These are phyloP conservation scores for Eupithecia inturbata DNA, from an alignment of 2,888 invertebrate species.

Conservation along the genomic window DNA sequence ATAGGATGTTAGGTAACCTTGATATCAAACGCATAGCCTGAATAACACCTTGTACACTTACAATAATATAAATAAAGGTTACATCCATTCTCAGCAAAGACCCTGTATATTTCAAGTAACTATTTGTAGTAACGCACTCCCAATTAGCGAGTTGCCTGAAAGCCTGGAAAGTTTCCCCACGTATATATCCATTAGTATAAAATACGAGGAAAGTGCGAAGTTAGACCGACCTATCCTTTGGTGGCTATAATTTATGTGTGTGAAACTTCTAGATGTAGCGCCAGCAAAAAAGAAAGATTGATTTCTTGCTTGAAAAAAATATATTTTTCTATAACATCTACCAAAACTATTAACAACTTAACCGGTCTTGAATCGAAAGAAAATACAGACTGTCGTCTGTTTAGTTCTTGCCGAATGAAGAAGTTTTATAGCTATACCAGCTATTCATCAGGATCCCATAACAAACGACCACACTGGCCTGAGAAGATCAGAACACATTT, in stretches of 20 bases:
- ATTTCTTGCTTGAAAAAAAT: background rate
- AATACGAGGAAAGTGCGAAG: constrained; percentile 82
- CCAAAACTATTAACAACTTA: no score
- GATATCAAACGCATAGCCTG: no score
- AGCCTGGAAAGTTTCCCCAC: constrained; percentile 69
- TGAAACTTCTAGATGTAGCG: constrained; percentile 72
- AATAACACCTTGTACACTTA: no score
- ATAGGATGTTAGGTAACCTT: no score
- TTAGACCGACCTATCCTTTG: constrained; percentile 81
- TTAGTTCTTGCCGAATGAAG: no score
- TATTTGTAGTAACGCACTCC: constrained; percentile 66
- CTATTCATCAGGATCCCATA: no score
- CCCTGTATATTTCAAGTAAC: constrained; percentile 14
- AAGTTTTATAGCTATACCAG: no score
- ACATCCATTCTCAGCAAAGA: background rate
- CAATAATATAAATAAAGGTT: background rate
- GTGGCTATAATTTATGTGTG: constrained; percentile 79
- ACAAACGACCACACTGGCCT: no score
- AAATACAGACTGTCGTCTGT: no score
- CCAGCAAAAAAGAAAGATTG: constrained; percentile 48
- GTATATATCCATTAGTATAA: constrained; percentile 81
- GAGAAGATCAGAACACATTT: no score
- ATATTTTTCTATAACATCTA: background rate
- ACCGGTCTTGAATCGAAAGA: no score
- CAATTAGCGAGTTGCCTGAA: constrained; percentile 72